Percentiles rank a stretch among this genome's conserved stretches.
Conservation (phyloP, 2,797 vertebrate species). For the Alosa sapidissima region DNA sequence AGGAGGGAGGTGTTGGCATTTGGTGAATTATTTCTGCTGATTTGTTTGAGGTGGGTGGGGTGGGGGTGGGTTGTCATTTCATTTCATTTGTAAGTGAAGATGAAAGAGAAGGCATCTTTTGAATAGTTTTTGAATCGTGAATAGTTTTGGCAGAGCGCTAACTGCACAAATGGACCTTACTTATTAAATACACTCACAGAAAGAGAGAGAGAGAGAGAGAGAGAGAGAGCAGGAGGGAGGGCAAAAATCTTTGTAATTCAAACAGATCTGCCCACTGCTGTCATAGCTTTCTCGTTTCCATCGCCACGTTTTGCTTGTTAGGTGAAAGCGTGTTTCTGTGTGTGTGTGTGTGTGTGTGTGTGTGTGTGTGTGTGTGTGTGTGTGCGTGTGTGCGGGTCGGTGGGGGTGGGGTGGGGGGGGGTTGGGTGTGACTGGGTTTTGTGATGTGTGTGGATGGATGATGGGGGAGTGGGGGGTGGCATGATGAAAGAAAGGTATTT, state of each 20-base stretch:
- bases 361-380: background rate
- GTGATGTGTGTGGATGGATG: background rate
- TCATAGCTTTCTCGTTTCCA: slow-evolving; percentile 51
- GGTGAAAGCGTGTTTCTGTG: slow-evolving; percentile 39
- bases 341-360: too few relatives aligned
- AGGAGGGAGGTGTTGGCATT: background rate
- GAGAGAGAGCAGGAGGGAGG: background rate
- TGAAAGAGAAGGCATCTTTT: slow-evolving; percentile 18
- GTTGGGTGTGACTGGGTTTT: background rate
- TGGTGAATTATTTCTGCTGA: slow-evolving; percentile 8
- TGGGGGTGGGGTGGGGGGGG: background rate
- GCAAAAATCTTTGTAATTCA: slow-evolving; percentile 64
- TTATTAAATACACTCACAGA: slow-evolving; percentile 19
- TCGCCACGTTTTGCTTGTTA: slow-evolving; percentile 50
- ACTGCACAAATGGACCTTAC: slow-evolving; percentile 10
- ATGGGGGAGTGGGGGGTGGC: background rate
- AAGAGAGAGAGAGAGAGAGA: slow-evolving; percentile 30
- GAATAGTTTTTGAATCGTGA: background rate
- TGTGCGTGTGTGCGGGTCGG: slow-evolving; percentile 35
- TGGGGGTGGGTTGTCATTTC: background rate
- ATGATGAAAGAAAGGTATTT: slow-evolving; percentile 50
- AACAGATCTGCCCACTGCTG: slow-evolving; percentile 68
- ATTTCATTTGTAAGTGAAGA: slow-evolving; percentile 15
- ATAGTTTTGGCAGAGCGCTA: slow-evolving; percentile 5
- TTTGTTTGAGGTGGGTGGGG: background rate